phyloP scores from a whole-genome alignment of 2,797 vertebrate species.

The Chloroceryle inda region DNA sequence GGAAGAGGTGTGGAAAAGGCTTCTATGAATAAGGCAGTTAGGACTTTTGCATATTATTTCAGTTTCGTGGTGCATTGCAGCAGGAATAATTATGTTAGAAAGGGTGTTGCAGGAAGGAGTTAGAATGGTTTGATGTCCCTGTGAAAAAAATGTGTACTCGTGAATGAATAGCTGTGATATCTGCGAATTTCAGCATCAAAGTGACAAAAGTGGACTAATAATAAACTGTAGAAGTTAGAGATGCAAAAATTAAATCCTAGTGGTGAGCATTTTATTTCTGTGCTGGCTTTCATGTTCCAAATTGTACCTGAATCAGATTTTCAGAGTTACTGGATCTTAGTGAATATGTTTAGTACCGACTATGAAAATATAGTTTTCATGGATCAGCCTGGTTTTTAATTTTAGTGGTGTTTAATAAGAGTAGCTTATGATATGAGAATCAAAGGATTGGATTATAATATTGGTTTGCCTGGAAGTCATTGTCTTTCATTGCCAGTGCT shows the following conservation, averaged over 20 bases:
- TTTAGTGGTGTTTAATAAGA: neutral
- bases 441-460: neutral
- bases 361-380: neutral
- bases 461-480: neutral
- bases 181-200: neutral
- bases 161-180: neutral
- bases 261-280: neutral
- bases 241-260: neutral
- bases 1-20: neutral
- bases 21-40: neutral
- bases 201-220: neutral
- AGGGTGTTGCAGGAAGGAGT: neutral
- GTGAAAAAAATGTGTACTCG: neutral
- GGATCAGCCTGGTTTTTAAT: neutral
- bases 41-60: neutral
- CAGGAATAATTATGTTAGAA: neutral
- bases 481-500: constrained; percentile 38
- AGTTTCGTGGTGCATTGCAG: neutral
- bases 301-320: neutral
- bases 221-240: neutral
- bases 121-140: neutral
- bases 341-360: neutral
- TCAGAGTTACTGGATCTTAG: neutral
- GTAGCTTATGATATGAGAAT: neutral
- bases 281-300: neutral